phyloP scores from a whole-genome alignment of 2,888 invertebrate genomes.

The Tinea pellionella region DNA sequence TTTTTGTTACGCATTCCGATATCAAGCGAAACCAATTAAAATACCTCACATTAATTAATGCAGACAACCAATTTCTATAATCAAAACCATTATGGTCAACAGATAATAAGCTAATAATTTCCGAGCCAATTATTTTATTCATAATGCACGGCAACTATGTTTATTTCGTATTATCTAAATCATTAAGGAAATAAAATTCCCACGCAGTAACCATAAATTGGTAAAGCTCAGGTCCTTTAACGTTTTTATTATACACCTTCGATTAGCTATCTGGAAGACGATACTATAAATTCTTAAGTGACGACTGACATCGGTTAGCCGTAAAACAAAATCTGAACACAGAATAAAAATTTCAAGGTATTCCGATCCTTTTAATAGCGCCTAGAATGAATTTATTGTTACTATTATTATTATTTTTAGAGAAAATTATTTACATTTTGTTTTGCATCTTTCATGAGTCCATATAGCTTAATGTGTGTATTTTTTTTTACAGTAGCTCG shows the following conservation, averaged over 20 bases:
- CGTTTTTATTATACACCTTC: slow-evolving; percentile 31
- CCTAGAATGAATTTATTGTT: background rate
- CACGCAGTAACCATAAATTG: slow-evolving; percentile 17
- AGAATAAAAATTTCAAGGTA: background rate
- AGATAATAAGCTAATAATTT: background rate
- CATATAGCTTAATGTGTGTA: no score
- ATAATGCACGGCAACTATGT: background rate
- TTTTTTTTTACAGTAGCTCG: no score
- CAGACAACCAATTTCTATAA: background rate
- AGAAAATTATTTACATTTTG: no score
- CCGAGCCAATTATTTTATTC: background rate
- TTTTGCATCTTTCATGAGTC: no score
- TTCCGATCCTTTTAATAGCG: background rate
- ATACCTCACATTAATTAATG: background rate
- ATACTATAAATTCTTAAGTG: slow-evolving; percentile 35
- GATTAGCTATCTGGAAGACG: slow-evolving; percentile 38
- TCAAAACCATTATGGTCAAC: background rate
- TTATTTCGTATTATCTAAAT: background rate
- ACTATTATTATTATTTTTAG: no score
- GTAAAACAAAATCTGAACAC: slow-evolving; percentile 25
- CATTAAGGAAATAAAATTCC: slow-evolving; percentile 5
- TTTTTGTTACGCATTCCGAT: background rate
- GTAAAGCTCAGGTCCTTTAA: slow-evolving; percentile 19
- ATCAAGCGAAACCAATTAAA: background rate
- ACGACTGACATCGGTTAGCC: slow-evolving; percentile 22